Base-by-base conservation (phyloP, 2,888 invertebrate genomes). In the Neoitamus cyanurus region DNA sequence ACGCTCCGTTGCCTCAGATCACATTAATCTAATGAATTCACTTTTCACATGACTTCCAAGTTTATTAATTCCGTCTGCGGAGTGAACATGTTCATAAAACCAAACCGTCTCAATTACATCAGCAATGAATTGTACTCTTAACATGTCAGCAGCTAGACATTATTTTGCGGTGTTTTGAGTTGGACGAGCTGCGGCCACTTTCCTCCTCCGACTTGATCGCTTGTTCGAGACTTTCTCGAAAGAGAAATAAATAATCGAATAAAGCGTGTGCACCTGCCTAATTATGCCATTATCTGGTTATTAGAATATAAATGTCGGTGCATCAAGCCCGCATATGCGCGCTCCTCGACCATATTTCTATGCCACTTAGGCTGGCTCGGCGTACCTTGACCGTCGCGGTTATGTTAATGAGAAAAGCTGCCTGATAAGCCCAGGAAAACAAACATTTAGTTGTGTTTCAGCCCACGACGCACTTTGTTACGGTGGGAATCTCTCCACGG, bases 231-330 rank as follows among this genome's bases (percentile, higher is more conserved):
- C 34, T 73, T 37, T 73, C 36, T 36, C 36, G 58, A 58, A 58
- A 58, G 58, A 58, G 58, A 58, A 58, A 58, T 58, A 25, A 58
- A 20, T 20, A 9, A 9, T 25, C 15, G 20, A n/a, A 20, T n/a
- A 30, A 58, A 30, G 25, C 3, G 15, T 68, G 58, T 80, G 48
- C 80, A 80, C 80, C 68, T 80, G 68, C 80, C 68, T 80, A 80
- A 80, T 80, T 80, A 80, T 80, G 15, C 80, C 68, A 80, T 80
- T 80, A 68, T 80, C 68, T 68, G 80, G 80, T 80, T 80, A 80
- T 80, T 58, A 80, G 58, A 80, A 80, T 80, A 80, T 68, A 58
- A 80, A 68, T 80, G 36, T 20, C 58, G 58, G 58, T 13, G 80
- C 68, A 80, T 80, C 34, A 80, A 31, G 25, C 28, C 25, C 11